phyloP scores from a whole-genome alignment of 2,113 vertebrate species.

The Cranoglanis bouderius region DNA sequence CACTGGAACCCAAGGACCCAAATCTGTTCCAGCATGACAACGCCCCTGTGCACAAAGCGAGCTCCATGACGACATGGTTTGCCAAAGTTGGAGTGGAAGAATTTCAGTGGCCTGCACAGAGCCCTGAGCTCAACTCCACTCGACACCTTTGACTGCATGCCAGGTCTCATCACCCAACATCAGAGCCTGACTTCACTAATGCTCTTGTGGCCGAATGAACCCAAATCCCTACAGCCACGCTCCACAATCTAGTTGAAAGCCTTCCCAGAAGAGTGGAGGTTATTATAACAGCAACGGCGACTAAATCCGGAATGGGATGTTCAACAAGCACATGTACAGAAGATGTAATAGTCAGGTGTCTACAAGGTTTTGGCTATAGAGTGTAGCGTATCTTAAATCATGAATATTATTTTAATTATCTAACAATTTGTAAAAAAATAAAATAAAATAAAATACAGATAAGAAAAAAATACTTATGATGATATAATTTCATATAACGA shows the following conservation, averaged over 20 bases:
- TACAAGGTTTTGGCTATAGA: neutral
- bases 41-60: neutral
- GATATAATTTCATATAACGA: neutral
- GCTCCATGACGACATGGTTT: neutral
- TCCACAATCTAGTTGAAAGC: neutral
- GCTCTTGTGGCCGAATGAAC: neutral
- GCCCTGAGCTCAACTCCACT: neutral
- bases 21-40: no score
- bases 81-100: neutral
- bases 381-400: neutral
- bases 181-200: neutral
- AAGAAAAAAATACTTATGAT: neutral
- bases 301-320: neutral
- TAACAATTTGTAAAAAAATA: neutral
- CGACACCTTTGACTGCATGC: neutral
- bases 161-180: neutral
- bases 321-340: neutral
- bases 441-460: no score
- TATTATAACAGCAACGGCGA: neutral
- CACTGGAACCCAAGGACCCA: no score
- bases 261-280: neutral
- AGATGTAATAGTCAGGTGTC: neutral
- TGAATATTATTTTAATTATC: neutral
- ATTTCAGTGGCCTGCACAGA: neutral
- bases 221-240: neutral